Evolutionary conservation across 2,113 vertebrate genomes (phyloP), one percentile per base, ranked within the genome.

Genomic region (Dryoscopus gambensis): DNA sequence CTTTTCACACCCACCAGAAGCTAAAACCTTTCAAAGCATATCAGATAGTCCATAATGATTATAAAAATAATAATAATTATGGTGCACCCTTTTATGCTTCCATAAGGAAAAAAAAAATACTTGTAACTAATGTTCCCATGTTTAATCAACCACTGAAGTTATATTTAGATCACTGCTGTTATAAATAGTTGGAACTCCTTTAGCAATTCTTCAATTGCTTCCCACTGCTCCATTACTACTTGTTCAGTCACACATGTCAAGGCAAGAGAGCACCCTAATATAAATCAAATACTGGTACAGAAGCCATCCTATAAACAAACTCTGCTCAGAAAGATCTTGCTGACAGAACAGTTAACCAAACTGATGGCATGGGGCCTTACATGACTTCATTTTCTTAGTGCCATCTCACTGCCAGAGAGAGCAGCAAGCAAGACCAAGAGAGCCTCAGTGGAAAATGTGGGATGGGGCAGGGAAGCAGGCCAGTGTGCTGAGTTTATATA

Each of bases 91-190:
- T 83, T 87, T 52, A 75, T 35, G 49, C 22, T 79, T 76, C 53
- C n/a, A 4, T 35, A 62, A 37, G 37, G 46, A 82, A 33, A 42
- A 73, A 65, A 60, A 50, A 33, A 63, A 1, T 10, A 52, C 24
- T 62, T 62, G 31, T 80, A 50, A 77, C 39, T 80, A 40, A 83
- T 6, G 18, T 57, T 68, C 15, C 39, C 64, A n/a, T 33, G 17
- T 80, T 88, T 88, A 69, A 88, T 77, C 68, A 89, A 86, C 77
- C 65, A 75, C 30, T 42, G 20, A 69, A 68, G 47, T 39, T 91
- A 95, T 94, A 93, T 96, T 91, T 96, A 96, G 87, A 63, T 79
- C 60, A 24, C n/a, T 75, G 28, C n/a, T 77, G 78, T 62, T 90
- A 93, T 74, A 93, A 92, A 93, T 71, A 76, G 67, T 11, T 90